Conservation (phyloP, 2,888 invertebrate species). For the Mechanitis messenoides region DNA sequence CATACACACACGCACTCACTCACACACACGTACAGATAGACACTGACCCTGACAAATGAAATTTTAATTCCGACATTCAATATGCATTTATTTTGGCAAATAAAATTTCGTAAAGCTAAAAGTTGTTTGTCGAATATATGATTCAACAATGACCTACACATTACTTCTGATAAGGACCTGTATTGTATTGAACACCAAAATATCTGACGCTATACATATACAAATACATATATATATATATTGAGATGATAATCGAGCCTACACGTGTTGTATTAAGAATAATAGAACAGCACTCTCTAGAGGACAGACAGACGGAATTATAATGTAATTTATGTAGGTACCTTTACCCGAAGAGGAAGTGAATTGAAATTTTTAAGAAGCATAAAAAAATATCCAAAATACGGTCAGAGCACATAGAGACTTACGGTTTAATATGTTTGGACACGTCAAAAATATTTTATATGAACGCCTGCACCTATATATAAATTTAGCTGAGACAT, state of each 20-base stretch:
- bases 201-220: not conserved
- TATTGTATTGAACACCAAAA: slow-evolving; percentile 1
- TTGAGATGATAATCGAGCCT: not conserved
- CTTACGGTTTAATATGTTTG: slow-evolving; percentile 34
- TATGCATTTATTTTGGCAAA: slow-evolving; percentile 14
- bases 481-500: slow-evolving; percentile 45
- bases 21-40: not conserved
- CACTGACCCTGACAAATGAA: not conserved
- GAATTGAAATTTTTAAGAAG: slow-evolving; percentile 11
- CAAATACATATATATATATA: not conserved
- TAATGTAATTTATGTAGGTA: too few species aligned
- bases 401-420: slow-evolving; percentile 23
- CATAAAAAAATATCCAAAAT: slow-evolving; percentile 20
- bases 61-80: not conserved
- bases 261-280: not conserved
- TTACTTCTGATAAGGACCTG: not conserved
- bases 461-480: slow-evolving; percentile 32
- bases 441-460: slow-evolving; percentile 35
- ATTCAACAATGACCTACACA: not conserved
- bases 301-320: too few species aligned
- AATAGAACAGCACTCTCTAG: too few species aligned
- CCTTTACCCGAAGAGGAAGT: not conserved
- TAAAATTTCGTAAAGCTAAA: not conserved
- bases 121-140: slow-evolving; percentile 2
- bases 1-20: not conserved